These are phyloP conservation scores for Emesis russula DNA, from an alignment of 2,888 invertebrate species.

Conservation along the genomic window DNA sequence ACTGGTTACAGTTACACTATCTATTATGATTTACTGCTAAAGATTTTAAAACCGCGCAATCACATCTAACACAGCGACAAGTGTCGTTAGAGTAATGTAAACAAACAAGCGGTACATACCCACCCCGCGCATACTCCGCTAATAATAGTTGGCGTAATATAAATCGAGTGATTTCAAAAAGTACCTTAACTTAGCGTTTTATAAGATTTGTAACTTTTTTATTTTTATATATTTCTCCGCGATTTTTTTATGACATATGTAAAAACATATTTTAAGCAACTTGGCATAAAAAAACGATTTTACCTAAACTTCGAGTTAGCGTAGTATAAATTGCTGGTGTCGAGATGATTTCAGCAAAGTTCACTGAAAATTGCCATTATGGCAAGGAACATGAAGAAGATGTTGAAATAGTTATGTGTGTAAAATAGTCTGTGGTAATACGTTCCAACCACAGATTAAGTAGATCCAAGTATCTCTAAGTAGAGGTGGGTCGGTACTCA, in stretches of 20 bases:
- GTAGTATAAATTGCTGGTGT: neutral
- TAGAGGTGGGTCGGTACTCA: no score
- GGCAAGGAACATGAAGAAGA: no score
- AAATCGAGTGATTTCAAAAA: slow-evolving; percentile 52
- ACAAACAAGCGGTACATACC: slow-evolving; percentile 39
- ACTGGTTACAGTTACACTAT: slow-evolving; percentile 26
- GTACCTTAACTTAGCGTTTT: slow-evolving; percentile 57
- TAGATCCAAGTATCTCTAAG: no score
- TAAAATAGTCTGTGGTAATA: no score
- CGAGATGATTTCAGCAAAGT: no score
- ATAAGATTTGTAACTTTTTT: slow-evolving; percentile 55
- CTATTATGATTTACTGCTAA: slow-evolving; percentile 22
- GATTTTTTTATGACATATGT: slow-evolving; percentile 32
- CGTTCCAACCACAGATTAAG: no score
- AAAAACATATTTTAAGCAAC: slow-evolving; percentile 46
- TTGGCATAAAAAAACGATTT: slow-evolving; percentile 43
- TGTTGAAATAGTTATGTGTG: no score
- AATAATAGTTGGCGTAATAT: slow-evolving; percentile 47
- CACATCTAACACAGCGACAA: slow-evolving; percentile 38
- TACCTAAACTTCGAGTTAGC: slow-evolving; percentile 1
- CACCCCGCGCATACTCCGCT: slow-evolving; percentile 38
- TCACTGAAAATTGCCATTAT: no score
- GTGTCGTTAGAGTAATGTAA: slow-evolving; percentile 51
- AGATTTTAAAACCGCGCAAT: slow-evolving; percentile 4
- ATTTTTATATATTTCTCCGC: slow-evolving; percentile 49